Conservation (phyloP, 2,888 invertebrate genomes). For the Drosophila putrida region DNA sequence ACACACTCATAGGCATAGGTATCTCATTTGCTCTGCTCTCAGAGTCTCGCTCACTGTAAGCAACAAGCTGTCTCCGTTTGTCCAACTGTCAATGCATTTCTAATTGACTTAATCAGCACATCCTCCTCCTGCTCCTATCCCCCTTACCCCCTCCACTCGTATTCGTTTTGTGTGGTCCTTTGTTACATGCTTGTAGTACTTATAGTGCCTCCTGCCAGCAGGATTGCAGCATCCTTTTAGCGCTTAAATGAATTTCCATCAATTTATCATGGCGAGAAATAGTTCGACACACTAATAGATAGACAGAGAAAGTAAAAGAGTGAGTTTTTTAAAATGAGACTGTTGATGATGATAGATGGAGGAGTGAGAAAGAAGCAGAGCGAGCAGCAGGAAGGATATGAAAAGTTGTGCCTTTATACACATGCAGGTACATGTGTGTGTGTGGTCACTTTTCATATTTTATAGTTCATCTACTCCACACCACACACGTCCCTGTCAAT, state of each 20-base stretch:
- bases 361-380: constrained; percentile 9
- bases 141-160: background rate
- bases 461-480: constrained; percentile 21
- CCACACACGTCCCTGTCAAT: constrained; percentile 2
- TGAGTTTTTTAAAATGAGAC: background rate
- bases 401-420: constrained; percentile 4
- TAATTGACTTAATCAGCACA: constrained; percentile 60
- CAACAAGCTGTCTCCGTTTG: constrained; percentile 52
- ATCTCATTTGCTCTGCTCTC: constrained; percentile 6
- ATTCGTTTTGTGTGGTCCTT: constrained; percentile 3
- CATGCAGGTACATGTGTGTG: too few relatives aligned
- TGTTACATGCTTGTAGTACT: constrained; percentile 27
- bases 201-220: constrained; percentile 30
- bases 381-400: constrained; percentile 8
- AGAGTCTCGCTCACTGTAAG: constrained; percentile 13
- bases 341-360: background rate
- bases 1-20: background rate
- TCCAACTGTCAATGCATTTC: constrained; percentile 50
- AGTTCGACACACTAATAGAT: constrained; percentile 1
- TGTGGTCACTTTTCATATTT: constrained; percentile 23
- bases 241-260: constrained; percentile 48
- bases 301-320: constrained; percentile 5
- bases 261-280: constrained; percentile 18
- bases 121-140: background rate
- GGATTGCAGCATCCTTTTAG: constrained; percentile 49